Base-by-base conservation (phyloP, 2,113 vertebrate genomes). In the Heloderma charlesbogerti region DNA sequence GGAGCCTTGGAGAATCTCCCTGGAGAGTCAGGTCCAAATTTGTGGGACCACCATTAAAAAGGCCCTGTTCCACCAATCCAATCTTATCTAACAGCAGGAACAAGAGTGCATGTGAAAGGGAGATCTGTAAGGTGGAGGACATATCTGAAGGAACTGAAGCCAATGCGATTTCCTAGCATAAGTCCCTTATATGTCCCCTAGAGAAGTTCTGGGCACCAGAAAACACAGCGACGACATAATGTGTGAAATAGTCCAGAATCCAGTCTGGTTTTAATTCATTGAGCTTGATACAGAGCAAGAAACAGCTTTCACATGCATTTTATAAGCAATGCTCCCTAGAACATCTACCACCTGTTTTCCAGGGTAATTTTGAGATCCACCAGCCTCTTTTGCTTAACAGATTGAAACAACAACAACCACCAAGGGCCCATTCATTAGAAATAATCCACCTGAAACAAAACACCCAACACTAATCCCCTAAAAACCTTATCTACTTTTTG, bases 401-500 rank as follows among this genome's bases (percentile, higher is more conserved):
- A 79, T 89, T 75, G 91, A 93, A 92, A 92, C 87, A 94, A 92
- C 29, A 15, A 1, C 34, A 45, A 34, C 48, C 48, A 71, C 18
- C 31, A 84, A 90, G 67, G 87, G 84, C 51, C 60, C 74, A 92
- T 92, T 94, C 92, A 92, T 74, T 92, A 92, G 63, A 90, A 91
- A 93, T 81, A 94, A 93, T 91, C 93, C 94, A 96, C 95, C 92
- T 93, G 87, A 96, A 95, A 95, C 89, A 94, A 93, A 93, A 96
- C 84, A 90, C 93, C 90, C 94, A 88, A 90, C 81, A 84, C 79
- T 92, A 93, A 95, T 93, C 92, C 91, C 87, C 84, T 90, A 94
- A 95, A 92, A 92, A 93, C 94, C 93, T 94, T 95, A 93, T 94
- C 95, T 96, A 92, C 95, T 96, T 94, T 95, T 96, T 96, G 95